Conservation (phyloP, 2,797 vertebrate genomes). For the Phoeniculus purpureus region DNA sequence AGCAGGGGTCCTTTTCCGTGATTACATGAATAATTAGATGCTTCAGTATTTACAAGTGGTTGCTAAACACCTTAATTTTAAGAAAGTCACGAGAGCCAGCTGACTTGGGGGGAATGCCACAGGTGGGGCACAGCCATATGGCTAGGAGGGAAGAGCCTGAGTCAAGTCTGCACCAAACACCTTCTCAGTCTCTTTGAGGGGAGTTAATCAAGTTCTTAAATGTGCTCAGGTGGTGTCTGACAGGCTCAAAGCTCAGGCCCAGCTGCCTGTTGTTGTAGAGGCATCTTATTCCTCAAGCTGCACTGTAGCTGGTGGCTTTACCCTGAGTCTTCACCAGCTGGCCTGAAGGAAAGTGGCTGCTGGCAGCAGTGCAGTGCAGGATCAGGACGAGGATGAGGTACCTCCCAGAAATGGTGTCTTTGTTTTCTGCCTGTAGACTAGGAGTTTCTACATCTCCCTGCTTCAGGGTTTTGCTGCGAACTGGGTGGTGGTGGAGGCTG, state of each 20-base stretch:
- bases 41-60: background rate
- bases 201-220: background rate
- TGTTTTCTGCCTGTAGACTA: background rate
- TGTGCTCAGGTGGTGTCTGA: background rate
- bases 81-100: background rate
- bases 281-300: background rate
- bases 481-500: background rate
- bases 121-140: accelerated
- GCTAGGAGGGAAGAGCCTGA: background rate
- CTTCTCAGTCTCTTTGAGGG: background rate
- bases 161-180: background rate
- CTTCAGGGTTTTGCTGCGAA: background rate
- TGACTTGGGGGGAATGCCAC: accelerated
- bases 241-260: background rate
- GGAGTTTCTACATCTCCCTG: too few species aligned
- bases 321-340: background rate
- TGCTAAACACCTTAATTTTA: background rate
- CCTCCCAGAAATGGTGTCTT: background rate
- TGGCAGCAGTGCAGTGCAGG: background rate
- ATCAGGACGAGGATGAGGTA: too few species aligned
- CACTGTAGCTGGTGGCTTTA: background rate
- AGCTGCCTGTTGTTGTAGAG: background rate
- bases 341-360: background rate
- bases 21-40: background rate
- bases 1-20: background rate